Percentiles rank a stretch among this genome's conserved stretches.
Evolutionary conservation across 2,113 vertebrate species (phyloP).

Genomic region (Xiphias gladius): DNA sequence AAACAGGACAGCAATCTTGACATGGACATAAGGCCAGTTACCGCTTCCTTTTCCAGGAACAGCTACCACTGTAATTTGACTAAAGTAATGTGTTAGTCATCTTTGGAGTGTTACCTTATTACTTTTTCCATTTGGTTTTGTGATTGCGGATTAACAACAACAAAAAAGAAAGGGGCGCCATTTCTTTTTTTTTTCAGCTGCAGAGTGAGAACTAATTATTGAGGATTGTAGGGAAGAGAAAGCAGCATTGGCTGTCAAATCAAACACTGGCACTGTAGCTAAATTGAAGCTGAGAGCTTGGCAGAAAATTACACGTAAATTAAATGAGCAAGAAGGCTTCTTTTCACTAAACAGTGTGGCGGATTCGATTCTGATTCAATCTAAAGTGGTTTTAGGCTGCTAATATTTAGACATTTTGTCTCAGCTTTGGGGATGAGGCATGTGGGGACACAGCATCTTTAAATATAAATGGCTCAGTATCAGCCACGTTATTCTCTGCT

Average conservation of each 20-base stretch:
- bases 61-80: not conserved
- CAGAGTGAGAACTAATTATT: conserved; percentile 32
- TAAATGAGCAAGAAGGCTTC: conserved; percentile 22
- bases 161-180: not conserved
- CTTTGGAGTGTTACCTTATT: not conserved
- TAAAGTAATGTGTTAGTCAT: not conserved
- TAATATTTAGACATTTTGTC: conserved; percentile 28
- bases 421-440: conserved; percentile 4
- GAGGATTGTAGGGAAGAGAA: conserved; percentile 27
- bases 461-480: conserved; percentile 4
- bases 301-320: conserved; percentile 19
- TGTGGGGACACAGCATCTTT: not conserved
- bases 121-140: conserved; percentile 3
- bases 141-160: conserved; percentile 11
- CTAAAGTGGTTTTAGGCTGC: conserved; percentile 19
- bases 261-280: conserved; percentile 13
- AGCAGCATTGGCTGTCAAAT: conserved; percentile 40
- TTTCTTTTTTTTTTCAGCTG: not conserved
- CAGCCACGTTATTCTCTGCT: not conserved
- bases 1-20: not conserved
- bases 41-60: not conserved
- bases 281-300: conserved; percentile 24
- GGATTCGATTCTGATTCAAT: conserved; percentile 22
- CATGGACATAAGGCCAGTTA: not conserved
- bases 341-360: conserved; percentile 25